Percentiles rank a stretch among this genome's conserved stretches.
phyloP scores from a whole-genome alignment of 2,113 vertebrate species.

The Anas platyrhynchos region DNA sequence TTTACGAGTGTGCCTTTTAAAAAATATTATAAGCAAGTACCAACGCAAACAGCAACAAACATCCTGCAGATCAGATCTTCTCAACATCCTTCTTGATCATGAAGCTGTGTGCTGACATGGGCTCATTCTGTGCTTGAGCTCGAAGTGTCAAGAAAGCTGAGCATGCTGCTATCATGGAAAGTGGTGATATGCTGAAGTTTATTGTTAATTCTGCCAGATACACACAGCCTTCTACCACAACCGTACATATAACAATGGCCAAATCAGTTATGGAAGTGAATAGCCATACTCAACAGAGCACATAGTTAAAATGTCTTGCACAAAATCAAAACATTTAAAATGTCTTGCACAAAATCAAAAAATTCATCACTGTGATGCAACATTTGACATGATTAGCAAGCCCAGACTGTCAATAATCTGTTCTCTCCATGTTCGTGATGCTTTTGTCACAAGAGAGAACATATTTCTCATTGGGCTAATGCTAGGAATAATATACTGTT shows the following conservation, averaged over 20 bases:
- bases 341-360: not conserved
- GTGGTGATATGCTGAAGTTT: not conserved
- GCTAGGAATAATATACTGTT: not conserved
- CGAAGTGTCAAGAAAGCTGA: not conserved
- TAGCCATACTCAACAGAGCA: not conserved
- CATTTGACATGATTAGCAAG: not conserved
- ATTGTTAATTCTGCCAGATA: not conserved
- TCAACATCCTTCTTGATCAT: not conserved
- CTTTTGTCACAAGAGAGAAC: not conserved
- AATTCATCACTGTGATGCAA: not conserved
- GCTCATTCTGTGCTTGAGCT: not conserved
- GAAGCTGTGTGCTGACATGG: not conserved
- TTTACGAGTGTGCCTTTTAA: not conserved
- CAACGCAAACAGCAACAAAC: not conserved
- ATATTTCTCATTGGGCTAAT: not conserved
- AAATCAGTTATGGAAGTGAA: not conserved
- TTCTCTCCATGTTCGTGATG: rapidly evolving
- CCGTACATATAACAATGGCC: not conserved
- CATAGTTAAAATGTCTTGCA: not conserved
- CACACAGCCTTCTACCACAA: not conserved
- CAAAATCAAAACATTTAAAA: not conserved
- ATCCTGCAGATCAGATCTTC: not conserved
- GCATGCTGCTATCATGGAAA: not conserved
- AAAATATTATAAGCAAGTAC: not conserved
- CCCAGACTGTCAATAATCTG: not conserved